Percentiles rank a stretch among this genome's conserved stretches.
Conservation (phyloP, 2,888 invertebrate genomes). For the Apantesis nais region DNA sequence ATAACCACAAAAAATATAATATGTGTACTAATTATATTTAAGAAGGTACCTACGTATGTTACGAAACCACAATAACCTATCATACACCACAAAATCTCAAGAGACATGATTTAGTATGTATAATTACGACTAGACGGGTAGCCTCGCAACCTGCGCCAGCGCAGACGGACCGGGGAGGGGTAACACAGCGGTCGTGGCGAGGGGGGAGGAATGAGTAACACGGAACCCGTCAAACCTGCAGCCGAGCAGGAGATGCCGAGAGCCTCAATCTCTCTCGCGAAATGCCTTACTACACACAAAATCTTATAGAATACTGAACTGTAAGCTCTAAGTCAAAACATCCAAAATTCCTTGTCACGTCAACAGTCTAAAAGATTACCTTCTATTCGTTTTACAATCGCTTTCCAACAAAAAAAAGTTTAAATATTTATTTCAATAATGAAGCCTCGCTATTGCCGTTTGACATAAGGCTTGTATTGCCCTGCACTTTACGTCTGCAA, state of each 20-base stretch:
- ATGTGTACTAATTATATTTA: background rate
- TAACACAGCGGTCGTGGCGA: constrained; percentile 39
- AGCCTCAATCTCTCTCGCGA: constrained; percentile 71
- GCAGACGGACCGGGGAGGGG: constrained; percentile 60
- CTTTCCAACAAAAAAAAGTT: constrained; percentile 63
- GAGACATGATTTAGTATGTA: constrained; percentile 50
- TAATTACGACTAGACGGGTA: constrained; percentile 60
- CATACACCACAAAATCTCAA: constrained; percentile 42
- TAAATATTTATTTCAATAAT: constrained; percentile 69
- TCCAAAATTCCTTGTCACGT: constrained; percentile 30
- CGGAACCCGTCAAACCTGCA: constrained; percentile 83
- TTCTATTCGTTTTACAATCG: constrained; percentile 70
- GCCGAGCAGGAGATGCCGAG: constrained; percentile 64
- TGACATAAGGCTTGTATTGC: constrained; percentile 72
- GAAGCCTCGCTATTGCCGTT: constrained; percentile 67
- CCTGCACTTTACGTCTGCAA: constrained; percentile 49
- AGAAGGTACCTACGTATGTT: background rate
- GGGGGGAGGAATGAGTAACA: constrained; percentile 71
- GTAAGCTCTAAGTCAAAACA: constrained; percentile 28
- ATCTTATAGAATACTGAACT: constrained; percentile 44
- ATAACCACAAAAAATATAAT: background rate
- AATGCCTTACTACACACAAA: constrained; percentile 59
- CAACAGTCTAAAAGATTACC: constrained; percentile 50
- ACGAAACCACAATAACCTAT: constrained; percentile 17
- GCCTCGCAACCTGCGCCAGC: constrained; percentile 55